A percentile compares a stretch with the other conserved stretches of the same genome.
Evolutionary conservation across 1,140 invertebrate genomes (phyloP).

Genomic region (Bathynomus jamesi): DNA sequence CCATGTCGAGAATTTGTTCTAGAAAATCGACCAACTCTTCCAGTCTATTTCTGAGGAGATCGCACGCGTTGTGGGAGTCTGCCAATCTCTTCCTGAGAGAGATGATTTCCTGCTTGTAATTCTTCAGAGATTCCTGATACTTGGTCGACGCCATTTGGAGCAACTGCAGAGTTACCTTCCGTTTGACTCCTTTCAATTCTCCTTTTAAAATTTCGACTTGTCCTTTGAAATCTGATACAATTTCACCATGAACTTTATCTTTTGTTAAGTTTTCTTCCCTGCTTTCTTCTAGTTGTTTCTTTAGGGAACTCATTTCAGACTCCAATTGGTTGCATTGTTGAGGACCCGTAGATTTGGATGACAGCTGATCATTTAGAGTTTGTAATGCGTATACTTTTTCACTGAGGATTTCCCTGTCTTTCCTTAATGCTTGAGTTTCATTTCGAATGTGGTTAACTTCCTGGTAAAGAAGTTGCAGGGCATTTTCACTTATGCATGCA

Average conservation of each 20-base stretch:
- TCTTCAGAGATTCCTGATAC: slow-evolving; percentile 27
- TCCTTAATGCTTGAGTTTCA: slow-evolving; percentile 20
- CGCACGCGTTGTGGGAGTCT: slow-evolving; percentile 57
- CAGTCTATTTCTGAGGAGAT: slow-evolving; percentile 54
- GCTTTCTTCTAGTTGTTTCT: neutral
- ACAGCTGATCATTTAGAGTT: slow-evolving; percentile 9
- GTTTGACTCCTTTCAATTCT: slow-evolving; percentile 21
- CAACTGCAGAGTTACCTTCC: slow-evolving; percentile 14
- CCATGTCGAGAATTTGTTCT: slow-evolving; percentile 59
- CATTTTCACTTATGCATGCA: neutral
- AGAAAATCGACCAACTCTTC: slow-evolving; percentile 63
- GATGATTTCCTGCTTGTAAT: slow-evolving; percentile 34
- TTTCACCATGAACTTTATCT: no score
- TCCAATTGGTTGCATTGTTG: neutral
- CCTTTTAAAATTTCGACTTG: slow-evolving; percentile 9
- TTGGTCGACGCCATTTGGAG: slow-evolving; percentile 12
- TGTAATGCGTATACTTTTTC: slow-evolving; percentile 19
- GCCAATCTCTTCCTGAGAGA: slow-evolving; percentile 35
- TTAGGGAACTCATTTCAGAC: slow-evolving; percentile 10
- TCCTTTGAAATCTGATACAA: neutral
- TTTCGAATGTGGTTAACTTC: slow-evolving; percentile 19
- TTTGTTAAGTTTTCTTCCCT: neutral
- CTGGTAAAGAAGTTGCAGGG: slow-evolving; percentile 17
- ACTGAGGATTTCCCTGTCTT: slow-evolving; percentile 17
- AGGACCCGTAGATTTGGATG: slow-evolving; percentile 4